Evolutionary conservation across 2,888 invertebrate species (phyloP).

Genomic region (Eupithecia insigniata): DNA sequence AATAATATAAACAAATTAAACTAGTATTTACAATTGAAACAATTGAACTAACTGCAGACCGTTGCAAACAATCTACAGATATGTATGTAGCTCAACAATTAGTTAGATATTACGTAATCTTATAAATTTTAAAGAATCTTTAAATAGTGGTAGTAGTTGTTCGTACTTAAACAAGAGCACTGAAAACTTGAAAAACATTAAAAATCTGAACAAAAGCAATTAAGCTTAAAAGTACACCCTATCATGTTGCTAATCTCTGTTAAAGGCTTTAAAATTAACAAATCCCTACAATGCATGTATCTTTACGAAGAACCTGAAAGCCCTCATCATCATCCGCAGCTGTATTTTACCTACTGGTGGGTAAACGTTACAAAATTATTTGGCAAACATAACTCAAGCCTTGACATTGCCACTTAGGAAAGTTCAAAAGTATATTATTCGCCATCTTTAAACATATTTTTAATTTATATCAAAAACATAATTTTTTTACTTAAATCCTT

Average conservation of each 20-base stretch:
- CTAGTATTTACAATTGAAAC: too few relatives aligned
- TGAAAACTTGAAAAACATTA: neutral
- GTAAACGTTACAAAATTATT: too few relatives aligned
- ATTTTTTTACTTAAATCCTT: constrained; percentile 10
- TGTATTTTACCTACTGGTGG: too few relatives aligned
- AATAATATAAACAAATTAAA: too few relatives aligned
- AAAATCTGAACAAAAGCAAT: neutral
- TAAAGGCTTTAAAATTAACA: too few relatives aligned
- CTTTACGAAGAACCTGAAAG: too few relatives aligned
- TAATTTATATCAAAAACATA: neutral
- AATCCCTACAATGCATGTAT: too few relatives aligned
- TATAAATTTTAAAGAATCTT: neutral
- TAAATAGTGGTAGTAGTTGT: neutral
- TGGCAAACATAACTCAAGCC: neutral
- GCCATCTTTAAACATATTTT: neutral
- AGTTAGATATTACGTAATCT: neutral
- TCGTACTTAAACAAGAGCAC: neutral
- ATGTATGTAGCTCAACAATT: too few relatives aligned
- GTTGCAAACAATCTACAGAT: too few relatives aligned
- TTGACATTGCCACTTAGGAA: neutral
- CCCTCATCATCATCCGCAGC: too few relatives aligned
- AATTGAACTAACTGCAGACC: too few relatives aligned
- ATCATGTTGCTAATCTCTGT: neutral
- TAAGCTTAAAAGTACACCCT: too few relatives aligned
- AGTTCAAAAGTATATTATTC: neutral